A percentile compares a stretch with the other conserved stretches of the same genome.
Conservation (phyloP, 2,113 vertebrate genomes). For the Marcusenius ussheri region DNA sequence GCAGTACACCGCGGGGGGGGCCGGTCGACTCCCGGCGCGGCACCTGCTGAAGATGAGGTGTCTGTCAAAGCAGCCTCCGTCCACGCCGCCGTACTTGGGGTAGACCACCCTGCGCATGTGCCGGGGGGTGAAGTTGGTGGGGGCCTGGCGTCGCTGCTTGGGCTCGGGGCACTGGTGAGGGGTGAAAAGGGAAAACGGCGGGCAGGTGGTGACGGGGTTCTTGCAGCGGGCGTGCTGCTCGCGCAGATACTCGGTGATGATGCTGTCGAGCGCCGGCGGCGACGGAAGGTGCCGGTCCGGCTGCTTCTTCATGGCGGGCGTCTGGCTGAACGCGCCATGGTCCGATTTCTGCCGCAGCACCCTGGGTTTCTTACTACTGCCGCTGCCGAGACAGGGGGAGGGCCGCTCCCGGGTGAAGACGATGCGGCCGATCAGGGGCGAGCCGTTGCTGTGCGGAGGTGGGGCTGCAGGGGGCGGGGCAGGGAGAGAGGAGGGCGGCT, state of each 20-base stretch:
- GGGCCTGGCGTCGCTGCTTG: slow-evolving; percentile 95
- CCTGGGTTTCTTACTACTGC: slow-evolving; percentile 78
- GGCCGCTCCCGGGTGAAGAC: slow-evolving; percentile 90
- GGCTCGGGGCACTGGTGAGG: slow-evolving; percentile 97
- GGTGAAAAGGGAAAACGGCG: slow-evolving; percentile 95
- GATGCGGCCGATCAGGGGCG: slow-evolving; percentile 87
- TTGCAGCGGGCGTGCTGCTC: slow-evolving; percentile 98
- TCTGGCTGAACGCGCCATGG: slow-evolving; percentile 95
- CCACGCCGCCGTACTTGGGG: slow-evolving; percentile 94
- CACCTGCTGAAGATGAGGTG: slow-evolving; percentile 98
- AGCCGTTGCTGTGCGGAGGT: slow-evolving; percentile 65
- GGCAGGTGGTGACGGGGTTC: slow-evolving; percentile 96
- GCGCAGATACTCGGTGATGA: slow-evolving; percentile 96
- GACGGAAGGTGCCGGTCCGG: slow-evolving; percentile 92
- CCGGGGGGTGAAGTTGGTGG: slow-evolving; percentile 90
- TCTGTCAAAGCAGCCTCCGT: slow-evolving; percentile 96
- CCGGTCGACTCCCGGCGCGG: slow-evolving; percentile 15
- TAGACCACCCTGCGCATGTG: slow-evolving; percentile 86
- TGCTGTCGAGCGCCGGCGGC: slow-evolving; percentile 91
- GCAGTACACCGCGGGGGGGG: background rate
- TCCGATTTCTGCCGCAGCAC: slow-evolving; percentile 94
- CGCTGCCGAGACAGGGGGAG: slow-evolving; percentile 61
- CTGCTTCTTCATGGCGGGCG: slow-evolving; percentile 96
- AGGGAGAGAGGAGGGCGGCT: slow-evolving; percentile 52
- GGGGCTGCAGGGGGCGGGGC: slow-evolving; percentile 53